Conservation (phyloP, 2,797 vertebrate species). For the Garrulus glandarius region DNA sequence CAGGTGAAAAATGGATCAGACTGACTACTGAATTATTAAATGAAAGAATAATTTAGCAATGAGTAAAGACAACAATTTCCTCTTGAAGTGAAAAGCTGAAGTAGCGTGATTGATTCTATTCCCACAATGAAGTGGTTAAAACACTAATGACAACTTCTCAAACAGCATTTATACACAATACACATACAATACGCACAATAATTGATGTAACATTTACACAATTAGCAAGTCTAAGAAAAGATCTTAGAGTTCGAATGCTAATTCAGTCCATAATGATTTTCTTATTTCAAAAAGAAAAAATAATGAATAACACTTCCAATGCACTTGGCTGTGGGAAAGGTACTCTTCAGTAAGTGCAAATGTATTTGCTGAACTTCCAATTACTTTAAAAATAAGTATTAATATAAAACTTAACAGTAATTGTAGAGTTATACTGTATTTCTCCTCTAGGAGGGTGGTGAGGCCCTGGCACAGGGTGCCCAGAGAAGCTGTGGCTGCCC, state of each 20-base stretch:
- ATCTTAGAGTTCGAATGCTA: neutral
- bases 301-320: neutral
- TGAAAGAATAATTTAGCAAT: constrained; percentile 36
- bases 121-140: neutral
- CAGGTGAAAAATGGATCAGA: constrained; percentile 39
- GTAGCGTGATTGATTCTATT: neutral
- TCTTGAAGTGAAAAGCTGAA: neutral
- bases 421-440: neutral
- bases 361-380: neutral
- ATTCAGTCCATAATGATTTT: neutral
- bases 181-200: neutral
- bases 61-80: constrained; percentile 24
- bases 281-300: neutral
- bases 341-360: neutral
- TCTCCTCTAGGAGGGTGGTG: accelerated
- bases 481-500: neutral
- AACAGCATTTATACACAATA: neutral
- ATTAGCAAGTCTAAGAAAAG: neutral
- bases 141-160: constrained; percentile 5
- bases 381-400: neutral
- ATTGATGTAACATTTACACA: neutral
- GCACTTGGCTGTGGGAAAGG: neutral
- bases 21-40: constrained; percentile 49
- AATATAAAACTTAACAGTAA: neutral
- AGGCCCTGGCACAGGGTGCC: neutral